phyloP scores from a whole-genome alignment of 2,113 vertebrate genomes.

The Ctenodactylus gundi region DNA sequence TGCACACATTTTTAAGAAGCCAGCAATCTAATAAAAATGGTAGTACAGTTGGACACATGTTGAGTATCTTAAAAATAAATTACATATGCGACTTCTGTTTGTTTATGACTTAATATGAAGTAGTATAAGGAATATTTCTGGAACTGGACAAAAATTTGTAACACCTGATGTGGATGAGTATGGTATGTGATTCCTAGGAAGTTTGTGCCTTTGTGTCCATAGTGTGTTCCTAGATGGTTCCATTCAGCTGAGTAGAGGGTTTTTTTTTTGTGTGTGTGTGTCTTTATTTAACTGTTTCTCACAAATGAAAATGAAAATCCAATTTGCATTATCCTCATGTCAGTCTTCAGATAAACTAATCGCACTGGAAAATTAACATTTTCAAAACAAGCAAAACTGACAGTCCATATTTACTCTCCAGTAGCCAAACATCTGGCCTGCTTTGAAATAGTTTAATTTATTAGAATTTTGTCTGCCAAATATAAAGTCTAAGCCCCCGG shows the following conservation, averaged over 20 bases:
- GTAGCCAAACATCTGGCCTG: neutral
- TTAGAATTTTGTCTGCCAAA: neutral
- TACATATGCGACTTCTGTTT: no score
- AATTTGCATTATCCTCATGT: neutral
- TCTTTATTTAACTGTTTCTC: rapidly evolving
- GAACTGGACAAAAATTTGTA: neutral
- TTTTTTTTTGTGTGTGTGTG: neutral
- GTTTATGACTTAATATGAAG: neutral
- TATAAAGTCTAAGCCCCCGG: neutral
- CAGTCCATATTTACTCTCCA: neutral
- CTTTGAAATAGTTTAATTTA: neutral
- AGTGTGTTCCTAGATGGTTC: neutral
- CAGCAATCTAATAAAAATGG: neutral
- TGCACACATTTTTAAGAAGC: neutral
- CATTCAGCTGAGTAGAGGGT: neutral
- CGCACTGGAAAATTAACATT: neutral
- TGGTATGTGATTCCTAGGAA: rapidly evolving
- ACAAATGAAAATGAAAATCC: no score
- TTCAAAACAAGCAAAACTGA: neutral
- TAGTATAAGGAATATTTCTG: rapidly evolving
- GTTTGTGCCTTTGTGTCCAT: rapidly evolving
- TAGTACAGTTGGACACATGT: neutral
- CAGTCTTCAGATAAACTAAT: neutral
- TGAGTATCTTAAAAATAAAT: no score
- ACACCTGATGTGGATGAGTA: neutral